A percentile compares a stretch with the other conserved stretches of the same genome.
Evolutionary conservation across 2,113 vertebrate species (phyloP).

Genomic region (Sinocyclocheilus maitianheensis): DNA sequence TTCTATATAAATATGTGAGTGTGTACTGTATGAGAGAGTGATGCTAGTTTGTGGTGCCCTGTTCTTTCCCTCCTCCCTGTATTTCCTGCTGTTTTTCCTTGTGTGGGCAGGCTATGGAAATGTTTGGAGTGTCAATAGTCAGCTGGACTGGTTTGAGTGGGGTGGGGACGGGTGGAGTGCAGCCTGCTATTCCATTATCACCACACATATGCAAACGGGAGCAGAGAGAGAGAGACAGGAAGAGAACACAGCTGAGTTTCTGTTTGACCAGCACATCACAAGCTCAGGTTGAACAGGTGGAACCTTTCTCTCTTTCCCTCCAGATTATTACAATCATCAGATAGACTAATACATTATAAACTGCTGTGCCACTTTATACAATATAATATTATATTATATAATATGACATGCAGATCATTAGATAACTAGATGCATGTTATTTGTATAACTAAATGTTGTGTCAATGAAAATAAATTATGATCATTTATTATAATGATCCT

Average conservation of each 20-base stretch:
- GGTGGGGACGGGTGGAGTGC: constrained; percentile 54
- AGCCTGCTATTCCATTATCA: constrained; percentile 68
- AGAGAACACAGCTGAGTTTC: constrained; percentile 65
- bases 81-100: constrained; percentile 62
- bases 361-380: too few species aligned
- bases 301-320: constrained; percentile 52
- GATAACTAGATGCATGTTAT: neutral
- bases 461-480: too few species aligned
- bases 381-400: neutral
- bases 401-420: too few species aligned
- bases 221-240: constrained; percentile 46
- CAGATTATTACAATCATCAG: too few species aligned
- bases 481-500: too few species aligned
- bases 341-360: too few species aligned
- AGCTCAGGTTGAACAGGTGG: constrained; percentile 32
- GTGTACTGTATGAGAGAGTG: constrained; percentile 14
- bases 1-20: neutral
- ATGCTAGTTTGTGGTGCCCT: constrained; percentile 7
- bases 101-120: constrained; percentile 71
- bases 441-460: neutral
- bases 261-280: constrained; percentile 63
- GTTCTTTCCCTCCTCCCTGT: neutral
- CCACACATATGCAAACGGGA: constrained; percentile 74
- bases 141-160: constrained; percentile 55
- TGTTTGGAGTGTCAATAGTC: constrained; percentile 78